Conservation (phyloP, 1,140 invertebrate genomes). For the Drosophila kanapiae region DNA sequence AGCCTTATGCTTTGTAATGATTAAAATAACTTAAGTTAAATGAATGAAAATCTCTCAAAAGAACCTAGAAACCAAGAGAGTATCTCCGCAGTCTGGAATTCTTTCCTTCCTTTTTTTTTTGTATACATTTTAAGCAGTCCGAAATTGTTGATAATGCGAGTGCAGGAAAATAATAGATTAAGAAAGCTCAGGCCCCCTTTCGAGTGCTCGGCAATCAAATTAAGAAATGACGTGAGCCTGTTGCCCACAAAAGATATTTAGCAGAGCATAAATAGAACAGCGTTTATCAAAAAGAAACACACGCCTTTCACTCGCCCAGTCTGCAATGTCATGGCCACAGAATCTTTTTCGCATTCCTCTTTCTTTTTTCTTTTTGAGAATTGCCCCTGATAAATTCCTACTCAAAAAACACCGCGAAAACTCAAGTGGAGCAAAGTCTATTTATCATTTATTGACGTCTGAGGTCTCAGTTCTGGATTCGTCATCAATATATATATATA, state of each 20-base stretch:
- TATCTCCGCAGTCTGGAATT: background rate
- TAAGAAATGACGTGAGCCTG: constrained; percentile 69
- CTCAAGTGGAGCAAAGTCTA: constrained; percentile 22
- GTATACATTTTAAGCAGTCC: constrained; percentile 26
- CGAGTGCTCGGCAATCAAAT: constrained; percentile 53
- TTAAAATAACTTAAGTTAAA: background rate
- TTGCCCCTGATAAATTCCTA: constrained; percentile 36
- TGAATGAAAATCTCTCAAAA: background rate
- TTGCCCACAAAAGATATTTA: constrained; percentile 34
- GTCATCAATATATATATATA: constrained; percentile 36
- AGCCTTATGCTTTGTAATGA: background rate
- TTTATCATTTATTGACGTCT: constrained; percentile 31
- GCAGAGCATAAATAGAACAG: constrained; percentile 35
- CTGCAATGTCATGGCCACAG: constrained; percentile 44
- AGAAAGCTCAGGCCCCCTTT: constrained; percentile 38
- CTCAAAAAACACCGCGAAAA: constrained; percentile 17
- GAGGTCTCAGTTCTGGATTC: constrained; percentile 4
- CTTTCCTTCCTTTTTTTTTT: background rate
- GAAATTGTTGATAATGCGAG: constrained; percentile 39
- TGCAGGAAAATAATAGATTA: constrained; percentile 51
- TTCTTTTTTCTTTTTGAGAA: constrained; percentile 7
- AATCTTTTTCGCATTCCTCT: constrained; percentile 24
- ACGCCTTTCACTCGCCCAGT: constrained; percentile 30
- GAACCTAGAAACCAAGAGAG: background rate
- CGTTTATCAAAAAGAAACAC: constrained; percentile 18